Conservation (phyloP, 2,113 vertebrate species). For the Colius striatus region DNA sequence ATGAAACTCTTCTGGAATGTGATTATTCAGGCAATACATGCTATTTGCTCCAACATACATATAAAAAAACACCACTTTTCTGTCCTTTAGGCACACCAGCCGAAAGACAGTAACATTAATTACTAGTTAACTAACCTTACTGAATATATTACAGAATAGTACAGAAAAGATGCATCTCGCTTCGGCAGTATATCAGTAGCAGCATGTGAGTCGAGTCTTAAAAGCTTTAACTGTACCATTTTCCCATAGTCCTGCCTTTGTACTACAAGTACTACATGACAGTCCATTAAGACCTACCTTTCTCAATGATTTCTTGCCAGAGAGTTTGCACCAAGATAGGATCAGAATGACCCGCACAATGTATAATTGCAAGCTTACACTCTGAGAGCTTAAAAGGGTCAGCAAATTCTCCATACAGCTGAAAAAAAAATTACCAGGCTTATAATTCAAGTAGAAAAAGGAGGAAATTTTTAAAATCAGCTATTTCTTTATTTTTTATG, state of each 20-base stretch:
- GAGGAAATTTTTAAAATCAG: background rate
- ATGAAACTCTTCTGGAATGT: background rate
- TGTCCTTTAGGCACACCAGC: background rate
- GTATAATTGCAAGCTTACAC: constrained; percentile 97
- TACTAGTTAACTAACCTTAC: background rate
- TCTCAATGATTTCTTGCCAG: constrained; percentile 97
- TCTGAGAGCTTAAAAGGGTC: constrained; percentile 94
- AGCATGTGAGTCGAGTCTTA: background rate
- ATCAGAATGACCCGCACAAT: constrained; percentile 94
- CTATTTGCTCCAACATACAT: background rate
- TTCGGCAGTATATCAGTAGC: background rate
- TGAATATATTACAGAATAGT: background rate
- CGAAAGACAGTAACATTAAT: background rate
- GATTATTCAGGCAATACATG: background rate
- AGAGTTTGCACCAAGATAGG: constrained; percentile 93
- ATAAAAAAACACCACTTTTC: too few species aligned
- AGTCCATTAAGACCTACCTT: constrained; percentile 78
- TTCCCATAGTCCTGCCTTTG: background rate
- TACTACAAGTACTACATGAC: background rate
- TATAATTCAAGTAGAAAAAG: background rate
- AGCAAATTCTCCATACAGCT: constrained; percentile 97
- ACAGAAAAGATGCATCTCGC: background rate
- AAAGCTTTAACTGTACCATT: background rate
- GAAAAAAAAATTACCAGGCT: constrained; percentile 20
- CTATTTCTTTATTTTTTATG: background rate